Percentiles rank a stretch among this genome's conserved stretches.
Conservation (phyloP, 2,888 invertebrate genomes). For the Tenthredo livida region DNA sequence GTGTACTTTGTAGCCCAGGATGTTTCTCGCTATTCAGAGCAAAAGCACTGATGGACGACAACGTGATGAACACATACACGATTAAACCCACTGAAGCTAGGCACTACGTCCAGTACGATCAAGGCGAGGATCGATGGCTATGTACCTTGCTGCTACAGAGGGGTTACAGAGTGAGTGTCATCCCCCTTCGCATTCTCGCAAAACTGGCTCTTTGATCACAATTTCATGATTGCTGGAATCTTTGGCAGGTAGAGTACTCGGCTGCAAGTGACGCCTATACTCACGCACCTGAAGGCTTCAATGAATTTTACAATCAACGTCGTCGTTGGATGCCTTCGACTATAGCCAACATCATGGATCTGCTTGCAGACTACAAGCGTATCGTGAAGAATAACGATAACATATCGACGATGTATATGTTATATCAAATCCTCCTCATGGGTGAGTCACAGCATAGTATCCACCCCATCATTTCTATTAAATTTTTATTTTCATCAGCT, state of each 20-base stretch:
- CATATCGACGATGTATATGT: conserved; percentile 90
- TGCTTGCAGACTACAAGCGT: conserved; percentile 87
- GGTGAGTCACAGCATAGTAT: conserved; percentile 68
- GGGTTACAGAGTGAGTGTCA: conserved; percentile 85
- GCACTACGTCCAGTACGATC: conserved; percentile 95
- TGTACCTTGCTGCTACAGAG: conserved; percentile 95
- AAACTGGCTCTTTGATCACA: neutral
- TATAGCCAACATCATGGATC: conserved; percentile 95
- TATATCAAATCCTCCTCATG: conserved; percentile 87
- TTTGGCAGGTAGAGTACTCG: conserved; percentile 88
- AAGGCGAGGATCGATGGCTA: conserved; percentile 98
- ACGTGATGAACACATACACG: conserved; percentile 94
- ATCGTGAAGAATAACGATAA: conserved; percentile 93
- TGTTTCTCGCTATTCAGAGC: conserved; percentile 95
- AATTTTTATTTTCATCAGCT: neutral
- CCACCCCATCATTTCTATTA: neutral
- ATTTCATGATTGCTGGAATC: conserved; percentile 60
- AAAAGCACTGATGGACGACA: conserved; percentile 93
- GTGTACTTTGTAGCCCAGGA: conserved; percentile 94
- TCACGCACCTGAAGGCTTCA: conserved; percentile 95
- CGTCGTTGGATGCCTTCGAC: conserved; percentile 98
- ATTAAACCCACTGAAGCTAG: conserved; percentile 87
- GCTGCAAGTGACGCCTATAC: conserved; percentile 97
- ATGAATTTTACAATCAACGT: conserved; percentile 96
- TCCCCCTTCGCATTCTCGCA: neutral